These are phyloP conservation scores for Illadopsis cleaveri DNA, from an alignment of 2,113 vertebrate genomes.

Conservation along the genomic window DNA sequence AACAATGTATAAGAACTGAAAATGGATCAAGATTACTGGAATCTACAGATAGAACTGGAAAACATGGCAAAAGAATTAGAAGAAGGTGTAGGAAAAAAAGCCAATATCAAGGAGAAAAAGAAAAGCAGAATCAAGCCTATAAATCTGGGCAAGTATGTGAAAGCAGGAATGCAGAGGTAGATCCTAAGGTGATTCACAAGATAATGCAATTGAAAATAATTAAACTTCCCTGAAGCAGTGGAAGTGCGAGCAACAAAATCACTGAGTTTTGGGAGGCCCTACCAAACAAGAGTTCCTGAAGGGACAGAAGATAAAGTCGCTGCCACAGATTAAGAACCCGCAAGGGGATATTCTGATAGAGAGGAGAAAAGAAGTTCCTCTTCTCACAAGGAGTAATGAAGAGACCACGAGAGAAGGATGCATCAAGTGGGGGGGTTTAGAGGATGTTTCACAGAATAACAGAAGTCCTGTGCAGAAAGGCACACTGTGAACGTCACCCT, in stretches of 20 bases:
- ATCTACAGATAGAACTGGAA: not conserved
- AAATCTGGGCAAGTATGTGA: not conserved
- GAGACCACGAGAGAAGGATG: not conserved
- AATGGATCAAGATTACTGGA: not conserved
- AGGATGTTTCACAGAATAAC: not conserved
- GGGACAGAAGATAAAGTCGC: not conserved
- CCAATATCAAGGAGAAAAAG: not conserved
- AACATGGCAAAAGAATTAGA: not conserved
- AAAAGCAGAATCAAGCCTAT: not conserved
- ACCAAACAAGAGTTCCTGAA: not conserved
- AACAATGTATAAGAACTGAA: not conserved
- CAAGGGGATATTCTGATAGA: not conserved
- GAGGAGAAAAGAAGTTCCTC: not conserved
- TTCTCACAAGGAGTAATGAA: not conserved
- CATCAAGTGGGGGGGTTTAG: not conserved
- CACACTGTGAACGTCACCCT: not conserved
- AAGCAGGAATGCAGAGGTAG: not conserved
- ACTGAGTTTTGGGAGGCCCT: not conserved
- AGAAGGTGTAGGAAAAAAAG: not conserved
- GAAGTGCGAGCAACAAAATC: not conserved
- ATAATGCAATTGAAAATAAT: not conserved
- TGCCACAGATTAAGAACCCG: not conserved
- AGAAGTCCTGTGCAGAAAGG: not conserved
- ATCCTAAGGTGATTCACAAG: not conserved
- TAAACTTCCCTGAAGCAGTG: not conserved